These are phyloP conservation scores for Trichonephila inaurata DNA, from an alignment of 1,140 invertebrate species.

Conservation along the genomic window DNA sequence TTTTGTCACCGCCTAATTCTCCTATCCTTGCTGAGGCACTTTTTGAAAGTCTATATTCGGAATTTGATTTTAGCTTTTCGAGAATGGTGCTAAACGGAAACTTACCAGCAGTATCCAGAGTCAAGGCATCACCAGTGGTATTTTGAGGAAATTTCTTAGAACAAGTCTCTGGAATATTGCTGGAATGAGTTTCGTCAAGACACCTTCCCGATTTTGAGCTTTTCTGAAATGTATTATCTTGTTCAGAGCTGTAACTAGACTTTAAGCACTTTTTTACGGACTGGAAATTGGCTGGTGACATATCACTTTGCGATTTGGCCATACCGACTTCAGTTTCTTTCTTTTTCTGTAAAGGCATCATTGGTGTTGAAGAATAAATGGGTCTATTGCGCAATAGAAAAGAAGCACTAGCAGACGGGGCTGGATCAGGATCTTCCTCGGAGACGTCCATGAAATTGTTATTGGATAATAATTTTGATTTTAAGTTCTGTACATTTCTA, in stretches of 20 bases:
- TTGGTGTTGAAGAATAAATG: constrained; percentile 52
- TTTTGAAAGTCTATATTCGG: constrained; percentile 51
- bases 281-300: constrained; percentile 48
- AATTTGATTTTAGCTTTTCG: constrained; percentile 68
- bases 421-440: constrained; percentile 29
- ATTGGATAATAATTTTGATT: constrained; percentile 56
- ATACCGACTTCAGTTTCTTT: neutral
- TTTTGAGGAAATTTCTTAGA: constrained; percentile 10
- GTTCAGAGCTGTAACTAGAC: neutral
- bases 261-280: constrained; percentile 62
- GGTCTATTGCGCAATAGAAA: neutral
- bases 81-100: constrained; percentile 72
- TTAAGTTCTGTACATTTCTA: constrained; percentile 2
- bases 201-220: neutral
- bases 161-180: constrained; percentile 46
- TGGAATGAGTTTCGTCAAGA: constrained; percentile 14
- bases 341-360: constrained; percentile 16
- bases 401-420: neutral
- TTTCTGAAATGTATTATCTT: neutral
- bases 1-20: neutral
- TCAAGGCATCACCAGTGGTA: neutral
- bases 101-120: constrained; percentile 20
- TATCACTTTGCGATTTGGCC: neutral
- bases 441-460: constrained; percentile 43
- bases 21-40: neutral